Conservation (phyloP, 2,888 invertebrate species). For the Watsonalla binaria region DNA sequence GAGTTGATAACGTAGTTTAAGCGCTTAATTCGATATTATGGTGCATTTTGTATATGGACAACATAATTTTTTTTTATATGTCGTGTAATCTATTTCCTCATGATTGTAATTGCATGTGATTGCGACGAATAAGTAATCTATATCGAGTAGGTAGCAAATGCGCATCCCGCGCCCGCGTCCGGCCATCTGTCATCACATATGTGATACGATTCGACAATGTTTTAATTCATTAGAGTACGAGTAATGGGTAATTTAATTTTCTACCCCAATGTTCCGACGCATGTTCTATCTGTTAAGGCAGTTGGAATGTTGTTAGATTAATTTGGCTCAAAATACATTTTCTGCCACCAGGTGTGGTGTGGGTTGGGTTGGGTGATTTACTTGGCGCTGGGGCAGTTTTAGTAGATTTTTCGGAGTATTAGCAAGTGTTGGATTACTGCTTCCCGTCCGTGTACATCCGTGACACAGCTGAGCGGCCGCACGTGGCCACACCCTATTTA, state of each 20-base stretch:
- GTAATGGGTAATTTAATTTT: conserved; percentile 56
- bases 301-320: conserved; percentile 9
- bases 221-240: conserved; percentile 69
- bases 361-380: not conserved
- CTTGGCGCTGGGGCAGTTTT: conserved; percentile 37
- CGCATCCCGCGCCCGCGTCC: conserved; percentile 64
- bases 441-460: conserved; percentile 76
- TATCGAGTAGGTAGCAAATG: conserved; percentile 62
- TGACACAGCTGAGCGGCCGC: conserved; percentile 75
- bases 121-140: conserved; percentile 50
- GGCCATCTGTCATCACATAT: conserved; percentile 76
- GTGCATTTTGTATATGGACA: conserved; percentile 5
- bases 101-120: conserved; percentile 52
- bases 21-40: conserved; percentile 8
- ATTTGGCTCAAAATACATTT: too few relatives aligned
- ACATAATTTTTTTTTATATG: conserved; percentile 23
- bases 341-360: too few relatives aligned
- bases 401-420: conserved; percentile 50
- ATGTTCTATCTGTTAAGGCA: conserved; percentile 3
- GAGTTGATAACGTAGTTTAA: conserved; percentile 22
- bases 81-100: conserved; percentile 30
- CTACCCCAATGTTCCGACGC: conserved; percentile 33
- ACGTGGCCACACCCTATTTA: conserved; percentile 79
- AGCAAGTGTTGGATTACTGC: conserved; percentile 71
- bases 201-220: conserved; percentile 64